Base-by-base conservation (phyloP, 2,888 invertebrate species). In the Ochropleura plecta region DNA sequence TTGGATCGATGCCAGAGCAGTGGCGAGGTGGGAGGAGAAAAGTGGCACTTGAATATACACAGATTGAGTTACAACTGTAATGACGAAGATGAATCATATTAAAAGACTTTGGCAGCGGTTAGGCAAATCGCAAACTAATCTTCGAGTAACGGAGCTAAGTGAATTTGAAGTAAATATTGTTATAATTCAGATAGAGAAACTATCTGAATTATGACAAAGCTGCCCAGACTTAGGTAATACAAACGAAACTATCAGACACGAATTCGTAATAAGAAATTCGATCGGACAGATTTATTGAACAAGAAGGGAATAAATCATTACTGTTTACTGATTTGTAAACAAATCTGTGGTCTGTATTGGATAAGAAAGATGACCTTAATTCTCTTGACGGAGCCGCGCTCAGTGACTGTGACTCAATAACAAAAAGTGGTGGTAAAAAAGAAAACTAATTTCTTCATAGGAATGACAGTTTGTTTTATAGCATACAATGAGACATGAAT, bases 1-100 rank as follows among this genome's bases (percentile, higher is more conserved):
- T 93, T 95, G 95, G 95, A 92, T 80, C 78, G 81, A 79, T 78
- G 95, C 96, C 96, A 95, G 92, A 84, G 88, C 86, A 82, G 83
- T 75, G 86, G 82, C 74, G 88, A 84, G 85, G 88, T 83, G 81
- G 88, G 88, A 89, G 86, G 86, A 85, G 76, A 87, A 84, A 88
- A 90, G 91, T 90, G 89, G 87, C 91, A 92, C 90, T 92, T 89
- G 87, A 89, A 89, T 89, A 82, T 85, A 87, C 82, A 83, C 85
- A 86, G 89, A 89, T 88, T 87, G 84, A 88, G 84, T 88, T 83
- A 88, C 85, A 86, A 87, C 83, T 81, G 81, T 85, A 86, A 84
- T 84, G 87, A 81, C 86, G 85, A 86, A 79, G 76, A 86, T 88
- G 87, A 90, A 85, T 88, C 90, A 88, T 86, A 81, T 82, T 75